Conservation (phyloP, 2,113 vertebrate species). For the Hirundichthys speculiger region DNA sequence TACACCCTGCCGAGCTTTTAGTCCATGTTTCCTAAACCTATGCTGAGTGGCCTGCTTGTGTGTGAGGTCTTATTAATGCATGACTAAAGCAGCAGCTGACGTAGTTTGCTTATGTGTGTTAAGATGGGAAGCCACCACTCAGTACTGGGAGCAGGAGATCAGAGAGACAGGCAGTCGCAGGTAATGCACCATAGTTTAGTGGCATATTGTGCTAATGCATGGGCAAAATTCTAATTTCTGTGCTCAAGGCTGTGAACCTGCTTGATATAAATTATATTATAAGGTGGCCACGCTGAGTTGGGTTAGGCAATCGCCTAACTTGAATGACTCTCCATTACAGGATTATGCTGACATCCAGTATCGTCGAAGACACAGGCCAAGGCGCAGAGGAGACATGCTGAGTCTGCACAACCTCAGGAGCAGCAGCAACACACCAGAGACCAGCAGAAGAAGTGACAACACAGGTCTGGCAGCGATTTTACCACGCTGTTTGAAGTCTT, state of each 20-base stretch:
- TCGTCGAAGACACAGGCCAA: constrained; percentile 90
- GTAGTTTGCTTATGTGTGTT: constrained; percentile 58
- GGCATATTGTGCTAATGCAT: constrained; percentile 26
- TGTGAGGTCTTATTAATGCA: constrained; percentile 27
- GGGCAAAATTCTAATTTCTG: constrained; percentile 10
- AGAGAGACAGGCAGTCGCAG: constrained; percentile 71
- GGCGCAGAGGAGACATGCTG: constrained; percentile 91
- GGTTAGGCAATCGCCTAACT: constrained; percentile 9
- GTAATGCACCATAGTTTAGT: constrained; percentile 41
- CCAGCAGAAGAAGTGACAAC: constrained; percentile 86
- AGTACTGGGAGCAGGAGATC: constrained; percentile 66
- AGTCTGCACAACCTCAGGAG: constrained; percentile 91
- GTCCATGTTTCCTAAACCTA: constrained; percentile 28
- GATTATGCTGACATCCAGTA: constrained; percentile 98
- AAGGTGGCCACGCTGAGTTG: not conserved
- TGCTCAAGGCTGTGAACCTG: constrained; percentile 3
- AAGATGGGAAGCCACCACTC: constrained; percentile 76
- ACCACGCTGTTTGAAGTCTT: not conserved
- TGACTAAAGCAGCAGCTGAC: constrained; percentile 43
- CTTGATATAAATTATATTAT: not conserved
- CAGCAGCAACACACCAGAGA: constrained; percentile 86
- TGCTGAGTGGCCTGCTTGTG: constrained; percentile 16
- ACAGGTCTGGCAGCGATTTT: constrained; percentile 42
- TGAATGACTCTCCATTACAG: constrained; percentile 68
- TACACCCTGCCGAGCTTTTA: constrained; percentile 6